Evolutionary conservation across 2,888 invertebrate species (phyloP), one percentile per base, ranked within the genome.

Genomic region (Boloria euphrosyne): DNA sequence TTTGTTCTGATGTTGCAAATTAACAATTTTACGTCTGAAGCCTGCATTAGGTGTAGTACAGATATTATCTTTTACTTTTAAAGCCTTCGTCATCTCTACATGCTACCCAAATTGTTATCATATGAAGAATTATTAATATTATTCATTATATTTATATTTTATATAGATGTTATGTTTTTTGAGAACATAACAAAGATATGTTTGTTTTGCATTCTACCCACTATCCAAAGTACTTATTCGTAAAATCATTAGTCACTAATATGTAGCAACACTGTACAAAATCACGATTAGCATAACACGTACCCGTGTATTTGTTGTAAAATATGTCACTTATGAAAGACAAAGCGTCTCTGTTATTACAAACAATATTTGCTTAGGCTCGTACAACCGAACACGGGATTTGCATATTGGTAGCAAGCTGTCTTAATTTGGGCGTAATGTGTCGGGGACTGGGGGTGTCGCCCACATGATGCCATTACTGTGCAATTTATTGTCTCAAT

Each of bases 381-480:
- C 76, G 75, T 72, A 72, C 71, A 69, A 71, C 75, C 77, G 74
- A 71, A 73, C 65, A 72, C 71, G 65, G 71, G 78, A 89, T 90
- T 90, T 90, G 90, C 91, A 91, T 91, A 89, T 87, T 86, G 84
- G 86, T 80, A 80, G 81, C 86, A 86, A 86, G 86, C 87, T 87
- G 87, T 90, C 91, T 90, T 90, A 90, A 90, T 91, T 90, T 89
- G 74, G 77, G 71, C 79, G 82, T 88, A 88, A 89, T 84, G 80
- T 80, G 84, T 78, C 74, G 79, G 81, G 77, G 80, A 75, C 79
- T 76, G 71, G 70, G 72, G 59, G 76, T 76, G 80, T 80, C 79
- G 78, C 84, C 82, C 86, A 86, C 84, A 85, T 88, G 87, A 82
- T 80, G 83, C 80, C 75, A 72, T 84, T 81, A 80, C 84, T 79